phyloP scores from a whole-genome alignment of 2,888 invertebrate genomes.

The Peribatodes rhomboidaria region DNA sequence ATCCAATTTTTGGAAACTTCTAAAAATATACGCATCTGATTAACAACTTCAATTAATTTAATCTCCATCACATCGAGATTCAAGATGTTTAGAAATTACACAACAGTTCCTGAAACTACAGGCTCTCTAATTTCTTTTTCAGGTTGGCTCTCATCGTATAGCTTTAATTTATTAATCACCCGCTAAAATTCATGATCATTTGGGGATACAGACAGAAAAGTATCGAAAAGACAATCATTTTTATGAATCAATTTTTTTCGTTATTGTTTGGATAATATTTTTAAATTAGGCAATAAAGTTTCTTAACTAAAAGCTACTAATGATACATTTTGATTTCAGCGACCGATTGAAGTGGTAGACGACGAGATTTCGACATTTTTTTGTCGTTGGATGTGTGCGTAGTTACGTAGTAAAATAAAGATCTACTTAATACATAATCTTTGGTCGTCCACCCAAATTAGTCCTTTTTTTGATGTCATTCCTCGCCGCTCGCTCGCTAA shows the following conservation, averaged over 20 bases:
- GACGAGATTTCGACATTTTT: conserved; percentile 52
- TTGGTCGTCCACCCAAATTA: background rate
- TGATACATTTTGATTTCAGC: conserved; percentile 68
- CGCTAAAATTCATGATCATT: conserved; percentile 30
- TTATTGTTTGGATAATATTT: background rate
- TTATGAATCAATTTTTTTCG: background rate
- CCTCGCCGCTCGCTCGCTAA: too few species aligned
- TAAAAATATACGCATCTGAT: too few species aligned
- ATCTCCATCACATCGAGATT: too few species aligned
- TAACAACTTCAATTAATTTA: too few species aligned
- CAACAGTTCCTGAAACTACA: conserved; percentile 51
- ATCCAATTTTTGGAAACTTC: too few species aligned
- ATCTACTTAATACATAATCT: background rate
- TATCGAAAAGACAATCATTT: conserved; percentile 10
- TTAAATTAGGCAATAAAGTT: conserved; percentile 14
- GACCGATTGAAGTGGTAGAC: conserved; percentile 50
- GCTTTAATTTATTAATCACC: conserved; percentile 37
- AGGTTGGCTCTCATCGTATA: conserved; percentile 57
- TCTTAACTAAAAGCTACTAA: conserved; percentile 58
- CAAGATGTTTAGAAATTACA: background rate
- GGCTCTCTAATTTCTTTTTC: conserved; percentile 63
- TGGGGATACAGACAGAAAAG: conserved; percentile 37
- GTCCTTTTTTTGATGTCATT: too few species aligned
- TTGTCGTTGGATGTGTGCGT: conserved; percentile 54
- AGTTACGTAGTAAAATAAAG: background rate